Base-by-base conservation (phyloP, 2,113 vertebrate genomes). In the Notarius lentiginosus region DNA sequence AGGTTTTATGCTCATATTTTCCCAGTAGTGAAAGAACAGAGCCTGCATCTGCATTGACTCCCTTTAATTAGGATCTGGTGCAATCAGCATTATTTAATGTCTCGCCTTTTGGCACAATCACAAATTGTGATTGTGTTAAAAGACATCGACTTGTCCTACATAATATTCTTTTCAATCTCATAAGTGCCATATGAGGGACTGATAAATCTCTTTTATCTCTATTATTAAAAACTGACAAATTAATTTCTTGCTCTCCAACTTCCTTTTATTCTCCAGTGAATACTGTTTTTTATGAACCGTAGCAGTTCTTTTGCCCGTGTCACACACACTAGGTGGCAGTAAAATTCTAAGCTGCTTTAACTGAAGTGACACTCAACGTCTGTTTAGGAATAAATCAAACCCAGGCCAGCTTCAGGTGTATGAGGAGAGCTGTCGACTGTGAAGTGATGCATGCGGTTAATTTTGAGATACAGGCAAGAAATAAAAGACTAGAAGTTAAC, bases 251-350 rank as follows among this genome's bases (percentile, higher is more conserved):
- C 75, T 75, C 72, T 12, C 24, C 20, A 0, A 49, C 41, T 75
- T 49, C 41, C 72, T 79, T 55, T 56, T 27, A 30, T 55, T 27
- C 75, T 55, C 24, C 5, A 15, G 1, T 77, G 75, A 53, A 56
- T 8, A 8, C 24, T 10, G 73, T 12, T 51, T 11, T 14, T 76
- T 79, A 55, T 77, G 51, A 55, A 76, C 49, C 49, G 1, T 15
- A 27, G 49, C 47, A 27, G 10, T n/a, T 34, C 12, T n/a, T 75
- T 15, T 87, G 7, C 58, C 55, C 0, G 27, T 24, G 47, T 79
- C 84, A 27, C 14, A 51, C 55, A 83, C 91, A 91, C 89, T 91
- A 90, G 90, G 88, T 92, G 91, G 90, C 87, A 86, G 86, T 91
- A 79, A 75, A 82, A 56, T 24, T 61, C n/a, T 15, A 49, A 51